Evolutionary conservation across 2,113 vertebrate genomes (phyloP).

Genomic region (Hemicordylus capensis): DNA sequence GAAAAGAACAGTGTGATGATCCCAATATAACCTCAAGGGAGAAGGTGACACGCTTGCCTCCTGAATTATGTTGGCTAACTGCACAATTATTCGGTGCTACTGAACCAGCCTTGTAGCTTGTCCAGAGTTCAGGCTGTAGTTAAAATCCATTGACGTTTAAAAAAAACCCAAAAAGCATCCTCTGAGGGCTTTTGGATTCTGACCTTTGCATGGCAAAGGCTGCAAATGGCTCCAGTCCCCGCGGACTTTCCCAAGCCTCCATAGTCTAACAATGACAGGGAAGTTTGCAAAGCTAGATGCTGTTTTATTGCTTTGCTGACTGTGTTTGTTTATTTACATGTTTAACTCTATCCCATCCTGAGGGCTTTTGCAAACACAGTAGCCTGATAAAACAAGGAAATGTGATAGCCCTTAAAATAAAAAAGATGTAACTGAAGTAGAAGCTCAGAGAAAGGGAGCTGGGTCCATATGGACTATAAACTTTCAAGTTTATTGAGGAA

Average conservation of each 20-base stretch:
- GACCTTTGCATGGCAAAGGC: neutral
- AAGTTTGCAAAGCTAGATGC: neutral
- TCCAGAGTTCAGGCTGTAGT: constrained; percentile 21
- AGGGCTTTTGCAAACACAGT: neutral
- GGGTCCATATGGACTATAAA: neutral
- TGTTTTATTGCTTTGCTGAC: neutral
- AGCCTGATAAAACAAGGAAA: neutral
- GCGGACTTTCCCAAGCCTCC: neutral
- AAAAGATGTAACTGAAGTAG: too few species aligned
- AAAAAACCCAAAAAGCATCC: constrained; percentile 19
- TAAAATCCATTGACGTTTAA: constrained; percentile 43
- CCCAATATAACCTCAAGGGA: constrained; percentile 9
- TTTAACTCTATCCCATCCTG: neutral
- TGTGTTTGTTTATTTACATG: neutral
- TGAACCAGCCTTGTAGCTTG: constrained; percentile 38
- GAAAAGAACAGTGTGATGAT: constrained; percentile 12
- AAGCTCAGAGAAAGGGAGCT: neutral
- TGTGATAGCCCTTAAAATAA: too few species aligned
- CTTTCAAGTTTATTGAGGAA: neutral
- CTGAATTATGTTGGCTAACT: constrained; percentile 11
- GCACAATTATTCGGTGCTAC: constrained; percentile 16
- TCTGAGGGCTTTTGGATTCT: neutral
- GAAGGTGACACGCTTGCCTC: constrained; percentile 1
- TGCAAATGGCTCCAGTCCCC: neutral
- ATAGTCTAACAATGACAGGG: neutral